Evolutionary conservation across 2,113 vertebrate species (phyloP), one percentile per base, ranked within the genome.

Genomic region (Syrmaticus mikado): DNA sequence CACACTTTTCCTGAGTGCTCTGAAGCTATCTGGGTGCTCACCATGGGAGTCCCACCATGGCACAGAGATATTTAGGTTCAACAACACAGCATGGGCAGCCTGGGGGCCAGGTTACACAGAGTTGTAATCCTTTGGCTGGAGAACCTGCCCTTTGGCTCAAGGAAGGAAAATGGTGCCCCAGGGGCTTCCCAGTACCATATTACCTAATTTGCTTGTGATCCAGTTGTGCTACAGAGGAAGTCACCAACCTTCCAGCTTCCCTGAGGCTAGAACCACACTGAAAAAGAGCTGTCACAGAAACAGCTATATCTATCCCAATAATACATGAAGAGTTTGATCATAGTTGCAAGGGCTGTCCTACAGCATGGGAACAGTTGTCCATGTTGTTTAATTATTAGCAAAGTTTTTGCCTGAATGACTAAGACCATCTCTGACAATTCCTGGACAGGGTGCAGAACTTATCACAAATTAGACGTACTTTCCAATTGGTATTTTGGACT

Each of bases 41-140:
- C 25, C 3, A 0, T 6, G 3, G 19, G 13, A 36, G 20, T 76
- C 57, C 36, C 5, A 1, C 19, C 7, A 1, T 1, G 3, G 18
- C 45, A 41, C 62, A 50, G 15, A 32, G 40, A 45, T 27, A 17
- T 6, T 55, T 1, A 1, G 14, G 40, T 65, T 61, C 67, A 50
- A 34, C 50, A 58, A 11, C 27, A 41, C 5, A 71, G 21, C 0
- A 0, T 20, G 21, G 22, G 36, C 13, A 92, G 34, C 41, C 38
- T 14, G 2, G 15, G 24, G 45, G 60, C 55, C 52, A 83, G 15
- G 28, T 68, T 46, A 12, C 76, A 48, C 4, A 5, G 10, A 70
- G 86, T 41, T 71, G 50, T 60, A 94, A 92, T 36, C 43, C 24
- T 41, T 28, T 21, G 10, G 38, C 38, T 38, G 20, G 8, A 65